Conservation (phyloP, 2,113 vertebrate genomes). For the Coregonus clupeaformis region DNA sequence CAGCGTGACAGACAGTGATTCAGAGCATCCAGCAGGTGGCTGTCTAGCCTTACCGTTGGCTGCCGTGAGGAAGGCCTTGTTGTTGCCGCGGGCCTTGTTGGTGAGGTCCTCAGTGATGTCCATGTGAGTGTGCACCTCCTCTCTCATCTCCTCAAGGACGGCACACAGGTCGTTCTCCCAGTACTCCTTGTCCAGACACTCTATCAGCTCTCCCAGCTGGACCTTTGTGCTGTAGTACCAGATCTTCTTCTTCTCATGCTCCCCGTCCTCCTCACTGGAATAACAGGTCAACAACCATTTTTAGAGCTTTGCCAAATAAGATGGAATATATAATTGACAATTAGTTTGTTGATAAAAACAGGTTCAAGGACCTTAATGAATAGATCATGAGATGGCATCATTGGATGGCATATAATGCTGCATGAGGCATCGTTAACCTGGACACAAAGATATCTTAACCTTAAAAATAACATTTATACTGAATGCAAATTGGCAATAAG, state of each 20-base stretch:
- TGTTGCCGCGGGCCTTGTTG: conserved; percentile 90
- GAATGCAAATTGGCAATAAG: neutral
- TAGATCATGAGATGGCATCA: neutral
- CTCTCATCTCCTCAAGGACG: conserved; percentile 88
- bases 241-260: conserved; percentile 88
- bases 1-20: neutral
- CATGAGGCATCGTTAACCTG: neutral
- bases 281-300: neutral
- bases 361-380: neutral
- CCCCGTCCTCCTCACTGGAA: conserved; percentile 88
- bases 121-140: conserved; percentile 93
- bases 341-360: neutral
- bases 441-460: neutral
- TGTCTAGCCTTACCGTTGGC: conserved; percentile 81
- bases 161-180: conserved; percentile 92
- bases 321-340: neutral
- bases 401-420: neutral
- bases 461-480: neutral
- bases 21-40: neutral
- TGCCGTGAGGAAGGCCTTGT: conserved; percentile 88
- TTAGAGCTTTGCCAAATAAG: neutral
- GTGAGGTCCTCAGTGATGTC: conserved; percentile 94
- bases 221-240: conserved; percentile 97
- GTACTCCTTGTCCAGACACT: conserved; percentile 87
- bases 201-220: conserved; percentile 87